Conservation (phyloP, 2,888 invertebrate genomes). For the Ectemnius continuus region DNA sequence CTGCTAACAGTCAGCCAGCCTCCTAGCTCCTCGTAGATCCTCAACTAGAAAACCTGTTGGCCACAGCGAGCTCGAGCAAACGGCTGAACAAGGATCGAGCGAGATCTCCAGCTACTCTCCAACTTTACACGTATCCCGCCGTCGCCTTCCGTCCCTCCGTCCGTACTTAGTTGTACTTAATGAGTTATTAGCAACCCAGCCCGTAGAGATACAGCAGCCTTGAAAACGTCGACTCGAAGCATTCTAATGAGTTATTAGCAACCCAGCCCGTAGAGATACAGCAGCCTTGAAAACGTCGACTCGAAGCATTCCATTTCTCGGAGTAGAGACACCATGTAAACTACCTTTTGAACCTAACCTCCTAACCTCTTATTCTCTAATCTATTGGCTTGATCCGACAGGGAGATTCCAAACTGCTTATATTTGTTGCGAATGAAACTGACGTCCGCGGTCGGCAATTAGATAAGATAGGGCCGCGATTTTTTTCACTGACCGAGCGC, state of each 20-base stretch:
- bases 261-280: too few relatives aligned
- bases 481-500: background rate
- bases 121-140: slow-evolving; percentile 30
- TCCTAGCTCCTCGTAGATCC: background rate
- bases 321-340: too few relatives aligned
- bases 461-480: too few relatives aligned
- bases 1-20: slow-evolving; percentile 1
- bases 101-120: too few relatives aligned
- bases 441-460: background rate
- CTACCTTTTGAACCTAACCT: too few relatives aligned
- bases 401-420: background rate
- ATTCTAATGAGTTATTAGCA: slow-evolving; percentile 17
- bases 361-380: too few relatives aligned
- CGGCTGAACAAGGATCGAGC: too few relatives aligned
- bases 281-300: background rate
- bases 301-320: too few relatives aligned
- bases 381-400: too few relatives aligned
- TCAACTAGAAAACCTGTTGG: slow-evolving; percentile 46
- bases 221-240: background rate
- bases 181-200: slow-evolving; percentile 9
- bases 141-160: background rate
- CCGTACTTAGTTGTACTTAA: too few relatives aligned
- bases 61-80: slow-evolving; percentile 6
- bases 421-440: background rate
- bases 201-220: too few relatives aligned